phyloP scores from a whole-genome alignment of 92 coral and sea anemone genomes.

The Ricordea florida region DNA sequence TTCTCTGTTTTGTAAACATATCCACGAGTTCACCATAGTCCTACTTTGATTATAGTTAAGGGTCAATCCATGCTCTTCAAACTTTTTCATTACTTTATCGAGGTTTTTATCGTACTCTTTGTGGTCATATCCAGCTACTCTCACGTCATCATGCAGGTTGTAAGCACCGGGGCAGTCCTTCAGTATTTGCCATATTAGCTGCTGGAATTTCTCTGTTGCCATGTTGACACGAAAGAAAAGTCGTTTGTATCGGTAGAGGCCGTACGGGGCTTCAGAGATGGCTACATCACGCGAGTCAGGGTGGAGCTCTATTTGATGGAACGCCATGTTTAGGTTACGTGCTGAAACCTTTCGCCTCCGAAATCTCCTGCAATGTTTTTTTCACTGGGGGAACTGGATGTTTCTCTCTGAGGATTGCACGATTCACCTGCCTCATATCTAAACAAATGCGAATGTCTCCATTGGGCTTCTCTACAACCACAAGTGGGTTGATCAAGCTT shows the following conservation, averaged over 20 bases:
- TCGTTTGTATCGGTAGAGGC: conserved; percentile 25
- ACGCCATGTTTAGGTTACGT: conserved; percentile 53
- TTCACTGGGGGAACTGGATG: conserved; percentile 67
- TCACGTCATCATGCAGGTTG: conserved; percentile 51
- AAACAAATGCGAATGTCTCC: conserved; percentile 56
- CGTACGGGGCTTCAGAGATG: conserved; percentile 54
- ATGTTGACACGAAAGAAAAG: conserved; percentile 20
- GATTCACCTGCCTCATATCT: conserved; percentile 67
- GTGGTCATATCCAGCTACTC: conserved; percentile 33
- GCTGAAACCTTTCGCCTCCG: conserved; percentile 51
- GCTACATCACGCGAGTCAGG: conserved; percentile 66
- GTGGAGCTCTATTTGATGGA: conserved; percentile 53
- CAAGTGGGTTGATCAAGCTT: conserved; percentile 53
- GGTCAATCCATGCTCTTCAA: conserved; percentile 40
- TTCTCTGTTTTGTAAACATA: too few relatives aligned
- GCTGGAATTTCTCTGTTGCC: conserved; percentile 52
- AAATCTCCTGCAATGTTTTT: conserved; percentile 68
- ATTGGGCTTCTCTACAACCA: conserved; percentile 57
- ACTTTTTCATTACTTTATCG: conserved; percentile 25
- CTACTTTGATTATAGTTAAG: conserved; percentile 54
- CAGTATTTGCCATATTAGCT: conserved; percentile 29
- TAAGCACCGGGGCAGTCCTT: conserved; percentile 46
- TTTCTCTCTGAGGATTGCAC: conserved; percentile 55
- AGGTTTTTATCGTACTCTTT: conserved; percentile 42
- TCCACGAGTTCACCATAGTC: too few relatives aligned